Percentiles rank a stretch among this genome's conserved stretches.
These are phyloP conservation scores for Eilema griseolum DNA, from an alignment of 2,888 invertebrate genomes.

Conservation along the genomic window DNA sequence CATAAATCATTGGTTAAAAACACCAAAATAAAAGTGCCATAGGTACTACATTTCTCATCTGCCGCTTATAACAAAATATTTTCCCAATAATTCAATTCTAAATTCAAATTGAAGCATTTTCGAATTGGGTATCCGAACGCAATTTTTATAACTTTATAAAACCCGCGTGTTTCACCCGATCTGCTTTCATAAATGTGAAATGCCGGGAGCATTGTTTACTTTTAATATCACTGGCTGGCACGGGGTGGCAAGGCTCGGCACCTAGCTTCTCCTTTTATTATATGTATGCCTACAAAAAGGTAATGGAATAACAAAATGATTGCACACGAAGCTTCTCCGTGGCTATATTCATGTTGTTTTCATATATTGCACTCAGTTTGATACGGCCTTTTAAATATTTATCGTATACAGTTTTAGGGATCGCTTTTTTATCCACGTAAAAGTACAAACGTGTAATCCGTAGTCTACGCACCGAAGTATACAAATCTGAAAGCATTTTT, in stretches of 20 bases:
- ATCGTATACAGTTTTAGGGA: constrained; percentile 37
- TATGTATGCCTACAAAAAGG: constrained; percentile 51
- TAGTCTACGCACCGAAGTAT: neutral
- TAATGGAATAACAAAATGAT: constrained; percentile 63
- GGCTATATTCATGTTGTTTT: constrained; percentile 49
- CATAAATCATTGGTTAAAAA: neutral
- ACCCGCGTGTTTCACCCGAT: constrained; percentile 41
- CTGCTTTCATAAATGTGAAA: constrained; percentile 53
- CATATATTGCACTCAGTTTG: constrained; percentile 65
- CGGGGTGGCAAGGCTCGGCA: constrained; percentile 41
- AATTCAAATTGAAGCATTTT: constrained; percentile 45
- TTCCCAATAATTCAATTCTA: constrained; percentile 17
- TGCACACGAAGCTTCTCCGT: constrained; percentile 30
- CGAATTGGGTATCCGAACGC: constrained; percentile 32
- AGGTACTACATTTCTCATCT: neutral
- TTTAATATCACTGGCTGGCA: constrained; percentile 59
- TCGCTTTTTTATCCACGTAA: constrained; percentile 36
- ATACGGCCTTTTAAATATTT: constrained; percentile 58
- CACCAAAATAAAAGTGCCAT: neutral
- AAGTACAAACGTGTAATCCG: constrained; percentile 29
- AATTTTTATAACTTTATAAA: constrained; percentile 47
- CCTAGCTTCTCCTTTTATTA: constrained; percentile 55
- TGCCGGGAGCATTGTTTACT: constrained; percentile 60
- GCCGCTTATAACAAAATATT: constrained; percentile 1
- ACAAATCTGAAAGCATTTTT: neutral